Evolutionary conservation across 2,888 invertebrate species (phyloP), one percentile per base, ranked within the genome.

Genomic region (Dexiosoma caninum): DNA sequence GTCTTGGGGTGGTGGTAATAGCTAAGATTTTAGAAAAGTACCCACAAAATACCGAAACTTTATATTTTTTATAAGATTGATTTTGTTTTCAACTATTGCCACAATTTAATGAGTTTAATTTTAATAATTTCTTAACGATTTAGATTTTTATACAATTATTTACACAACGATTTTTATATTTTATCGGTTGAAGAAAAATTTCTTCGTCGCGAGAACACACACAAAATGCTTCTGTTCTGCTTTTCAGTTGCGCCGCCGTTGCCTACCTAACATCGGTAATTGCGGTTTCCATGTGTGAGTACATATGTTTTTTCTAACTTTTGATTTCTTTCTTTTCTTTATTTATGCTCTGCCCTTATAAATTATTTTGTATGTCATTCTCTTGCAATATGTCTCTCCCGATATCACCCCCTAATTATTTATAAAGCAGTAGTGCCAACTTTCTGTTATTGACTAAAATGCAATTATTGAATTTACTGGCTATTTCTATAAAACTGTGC

Each of bases 91-190:
- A 8, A 60, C 57, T 32, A 46, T 66, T 70, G 59, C 44, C 75
- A 75, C 70, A 67, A 75, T 66, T 60, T 55, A 23, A 67, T 57
- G 70, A 53, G 21, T 64, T 59, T 84, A 77, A 82, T 85, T 85
- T 62, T 72, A 53, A 35, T 62, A 42, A 57, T 59, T 83, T 85
- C 86, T 87, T 87, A 84, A 83, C 84, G 83, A 85, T 86, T 87
- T 85, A 87, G 84, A 44, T 75, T 69, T 79, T 77, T 81, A 84
- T 87, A 87, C 87, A 87, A 87, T 85, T 87, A 87, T 87, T 88
- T 87, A 87, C 87, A 87, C 88, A 88, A 88, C 86, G 87, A 87
- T 85, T 86, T 49, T 84, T 84, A 85, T 78, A 67, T 69, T 78
- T 72, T 74, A 74, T 78, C 66, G 75, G 81, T 59, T 70, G 84